Conservation (phyloP, 64 coral and sea anemone genomes). For the Dendronephthya gigantea region DNA sequence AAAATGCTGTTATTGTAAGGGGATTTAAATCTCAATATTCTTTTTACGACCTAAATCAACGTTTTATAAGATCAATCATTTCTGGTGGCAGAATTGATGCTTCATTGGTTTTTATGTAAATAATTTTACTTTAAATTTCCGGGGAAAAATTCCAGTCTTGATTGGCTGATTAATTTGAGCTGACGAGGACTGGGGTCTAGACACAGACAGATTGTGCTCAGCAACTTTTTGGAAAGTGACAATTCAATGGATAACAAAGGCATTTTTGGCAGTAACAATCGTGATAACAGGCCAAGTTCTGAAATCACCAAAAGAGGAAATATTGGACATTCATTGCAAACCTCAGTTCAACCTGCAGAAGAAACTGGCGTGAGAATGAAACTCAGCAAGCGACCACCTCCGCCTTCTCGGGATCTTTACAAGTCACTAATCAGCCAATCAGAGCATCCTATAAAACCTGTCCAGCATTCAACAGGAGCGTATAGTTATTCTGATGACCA, state of each 20-base stretch:
- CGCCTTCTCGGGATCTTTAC: constrained; percentile 58
- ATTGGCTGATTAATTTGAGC: too few relatives aligned
- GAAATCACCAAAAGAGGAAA: background rate
- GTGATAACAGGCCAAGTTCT: background rate
- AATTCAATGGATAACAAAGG: background rate
- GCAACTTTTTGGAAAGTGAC: too few relatives aligned
- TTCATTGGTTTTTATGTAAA: too few relatives aligned
- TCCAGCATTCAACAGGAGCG: constrained; percentile 15
- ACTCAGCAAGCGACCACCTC: constrained; percentile 42
- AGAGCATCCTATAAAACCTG: background rate
- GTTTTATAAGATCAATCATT: too few relatives aligned
- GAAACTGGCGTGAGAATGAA: background rate
- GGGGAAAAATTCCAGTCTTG: too few relatives aligned
- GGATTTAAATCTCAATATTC: too few relatives aligned
- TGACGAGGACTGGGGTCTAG: too few relatives aligned
- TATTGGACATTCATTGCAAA: background rate
- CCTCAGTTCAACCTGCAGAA: background rate
- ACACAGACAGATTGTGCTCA: too few relatives aligned
- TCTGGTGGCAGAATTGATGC: too few relatives aligned
- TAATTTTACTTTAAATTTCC: too few relatives aligned
- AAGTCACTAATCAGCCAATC: background rate
- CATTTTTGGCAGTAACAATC: background rate
- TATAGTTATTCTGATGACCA: background rate
- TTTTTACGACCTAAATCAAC: too few relatives aligned
- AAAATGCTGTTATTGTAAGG: too few relatives aligned